Evolutionary conservation across 2,888 invertebrate species (phyloP).

Genomic region (Cerceris ruficornis): DNA sequence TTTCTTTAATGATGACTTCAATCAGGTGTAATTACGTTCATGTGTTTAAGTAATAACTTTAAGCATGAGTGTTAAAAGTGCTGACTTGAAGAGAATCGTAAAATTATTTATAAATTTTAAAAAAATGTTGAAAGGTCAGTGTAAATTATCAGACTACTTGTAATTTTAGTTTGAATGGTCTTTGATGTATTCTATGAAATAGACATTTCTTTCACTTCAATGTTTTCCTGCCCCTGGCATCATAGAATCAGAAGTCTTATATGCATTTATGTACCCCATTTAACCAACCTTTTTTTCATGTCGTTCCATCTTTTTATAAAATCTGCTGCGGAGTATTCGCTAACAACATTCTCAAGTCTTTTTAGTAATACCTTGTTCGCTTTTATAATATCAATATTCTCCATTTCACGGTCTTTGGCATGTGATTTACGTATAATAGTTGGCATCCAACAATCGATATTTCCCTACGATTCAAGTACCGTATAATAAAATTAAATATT

Average conservation of each 20-base stretch:
- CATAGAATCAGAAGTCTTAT: not conserved
- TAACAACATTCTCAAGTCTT: slow-evolving; percentile 55
- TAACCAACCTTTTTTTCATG: not conserved
- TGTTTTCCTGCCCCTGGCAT: not conserved
- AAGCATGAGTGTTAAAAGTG: no score
- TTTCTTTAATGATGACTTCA: no score
- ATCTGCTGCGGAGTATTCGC: slow-evolving; percentile 57
- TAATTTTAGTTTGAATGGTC: no score
- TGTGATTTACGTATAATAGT: slow-evolving; percentile 36
- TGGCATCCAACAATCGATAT: slow-evolving; percentile 71
- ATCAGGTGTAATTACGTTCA: no score
- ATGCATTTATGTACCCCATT: slow-evolving; percentile 36
- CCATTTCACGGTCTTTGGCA: slow-evolving; percentile 13
- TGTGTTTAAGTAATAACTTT: no score
- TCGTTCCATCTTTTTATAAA: slow-evolving; percentile 64
- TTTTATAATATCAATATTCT: slow-evolving; percentile 43
- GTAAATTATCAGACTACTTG: no score
- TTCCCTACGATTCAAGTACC: slow-evolving; percentile 62
- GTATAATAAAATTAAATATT: not conserved
- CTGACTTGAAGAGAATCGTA: no score
- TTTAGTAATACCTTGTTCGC: slow-evolving; percentile 65
- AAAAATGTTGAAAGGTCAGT: no score
- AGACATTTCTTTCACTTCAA: not conserved
- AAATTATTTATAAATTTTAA: no score
- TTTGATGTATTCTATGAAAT: slow-evolving; percentile 2